Evolutionary conservation across 2,113 vertebrate species (phyloP).

Genomic region (Actinemys pallida): DNA sequence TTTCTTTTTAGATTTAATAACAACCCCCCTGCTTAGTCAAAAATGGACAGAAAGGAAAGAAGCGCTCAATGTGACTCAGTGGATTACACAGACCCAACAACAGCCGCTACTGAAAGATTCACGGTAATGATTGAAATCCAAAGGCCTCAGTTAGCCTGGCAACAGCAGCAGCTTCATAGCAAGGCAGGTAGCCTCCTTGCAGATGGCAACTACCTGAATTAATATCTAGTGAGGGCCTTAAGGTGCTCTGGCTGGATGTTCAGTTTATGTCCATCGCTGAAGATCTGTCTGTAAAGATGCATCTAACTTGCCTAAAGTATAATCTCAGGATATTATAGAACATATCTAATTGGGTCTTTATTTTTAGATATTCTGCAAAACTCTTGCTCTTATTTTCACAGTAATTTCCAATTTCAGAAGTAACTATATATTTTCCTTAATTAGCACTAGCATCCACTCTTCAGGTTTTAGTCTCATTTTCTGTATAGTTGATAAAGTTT

Average conservation of each 20-base stretch:
- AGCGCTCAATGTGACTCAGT: rapidly evolving
- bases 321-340: background rate
- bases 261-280: background rate
- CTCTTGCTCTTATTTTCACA: background rate
- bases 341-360: background rate
- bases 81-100: background rate
- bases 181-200: background rate
- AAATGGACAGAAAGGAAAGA: background rate
- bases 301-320: background rate
- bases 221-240: background rate
- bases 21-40: background rate
- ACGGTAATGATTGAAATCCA: background rate
- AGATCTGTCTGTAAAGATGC: background rate
- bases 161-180: background rate
- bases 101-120: background rate
- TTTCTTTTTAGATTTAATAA: background rate
- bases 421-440: background rate
- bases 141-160: background rate
- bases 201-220: background rate
- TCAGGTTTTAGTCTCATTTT: rapidly evolving
- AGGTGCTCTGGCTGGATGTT: background rate
- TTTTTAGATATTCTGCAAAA: background rate
- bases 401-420: background rate
- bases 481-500: background rate
- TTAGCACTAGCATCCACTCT: background rate